phyloP scores from a whole-genome alignment of 1,140 invertebrate species.

The Agraylea sexmaculata region DNA sequence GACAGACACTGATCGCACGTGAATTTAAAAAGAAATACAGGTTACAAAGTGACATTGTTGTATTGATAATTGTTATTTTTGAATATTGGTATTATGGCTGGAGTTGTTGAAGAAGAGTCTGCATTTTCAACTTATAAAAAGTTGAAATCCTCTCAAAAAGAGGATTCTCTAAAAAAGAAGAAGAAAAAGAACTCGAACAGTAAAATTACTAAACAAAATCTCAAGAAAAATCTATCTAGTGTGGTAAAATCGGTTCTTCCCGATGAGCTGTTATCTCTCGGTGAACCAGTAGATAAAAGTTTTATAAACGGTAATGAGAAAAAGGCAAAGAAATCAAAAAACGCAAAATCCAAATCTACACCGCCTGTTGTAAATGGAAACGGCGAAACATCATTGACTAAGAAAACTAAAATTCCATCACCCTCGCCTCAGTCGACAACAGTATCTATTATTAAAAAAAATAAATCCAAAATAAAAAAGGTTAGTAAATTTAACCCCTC shows the following conservation, averaged over 20 bases:
- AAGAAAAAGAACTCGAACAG: slow-evolving; percentile 9
- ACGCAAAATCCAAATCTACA: too few species aligned
- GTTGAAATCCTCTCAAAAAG: too few species aligned
- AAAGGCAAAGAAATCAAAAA: background rate
- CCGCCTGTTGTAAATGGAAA: background rate
- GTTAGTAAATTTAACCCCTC: slow-evolving; percentile 23
- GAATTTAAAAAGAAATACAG: too few species aligned
- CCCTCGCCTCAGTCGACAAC: background rate
- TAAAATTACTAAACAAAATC: slow-evolving; percentile 10
- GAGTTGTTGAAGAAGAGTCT: too few species aligned
- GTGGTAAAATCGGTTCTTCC: slow-evolving; percentile 6
- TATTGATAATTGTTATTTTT: too few species aligned
- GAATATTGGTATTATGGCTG: too few species aligned
- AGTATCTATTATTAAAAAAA: background rate
- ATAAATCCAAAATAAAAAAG: background rate
- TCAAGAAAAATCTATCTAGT: slow-evolving; percentile 20
- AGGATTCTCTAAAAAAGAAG: slow-evolving; percentile 17
- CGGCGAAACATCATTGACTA: too few species aligned
- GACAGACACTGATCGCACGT: too few species aligned
- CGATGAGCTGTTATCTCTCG: slow-evolving; percentile 13
- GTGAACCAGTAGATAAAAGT: slow-evolving; percentile 15
- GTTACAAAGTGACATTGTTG: too few species aligned
- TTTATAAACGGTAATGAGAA: slow-evolving; percentile 23
- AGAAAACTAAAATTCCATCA: background rate
- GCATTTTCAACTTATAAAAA: too few species aligned